Base-by-base conservation (phyloP, 2,797 vertebrate species). In the Falco columbarius region DNA sequence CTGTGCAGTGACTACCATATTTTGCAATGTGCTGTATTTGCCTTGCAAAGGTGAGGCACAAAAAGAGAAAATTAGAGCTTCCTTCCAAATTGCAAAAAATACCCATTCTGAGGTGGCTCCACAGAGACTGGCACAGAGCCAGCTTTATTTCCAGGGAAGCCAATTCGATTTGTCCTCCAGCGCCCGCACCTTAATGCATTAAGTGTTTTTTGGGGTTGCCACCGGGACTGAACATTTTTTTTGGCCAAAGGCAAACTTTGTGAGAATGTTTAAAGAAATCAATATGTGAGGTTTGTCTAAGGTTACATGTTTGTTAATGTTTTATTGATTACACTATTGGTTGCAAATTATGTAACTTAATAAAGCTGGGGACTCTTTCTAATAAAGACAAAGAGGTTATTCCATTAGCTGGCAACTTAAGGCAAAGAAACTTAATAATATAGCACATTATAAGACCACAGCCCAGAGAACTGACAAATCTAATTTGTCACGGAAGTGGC, bases 321-420 rank as follows among this genome's bases (percentile, higher is more conserved):
- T 97, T 97, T 98, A 98, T 98, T 98, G 97, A 98, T 98, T 97
- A 95, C 32, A 0, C 71, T 96, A 96, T 96, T 94, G 96, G 96
- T 96, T 97, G 91, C 96, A 97, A 97, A 98, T 98, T 97, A 97
- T 94, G 93, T 98, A 98, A 98, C 96, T 97, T 98, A 97, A 98
- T 98, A 98, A 97, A 98, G 73, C 93, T 87, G 34, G 81, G 91
- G 96, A 61, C 73, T 95, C 95, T 92, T 96, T 96, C 85, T 94
- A 95, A 89, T 96, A 95, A 96, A 97, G 93, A 97, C 93, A 95
- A 94, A 94, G 81, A 95, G 95, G 95, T 97, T 97, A 97, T 97
- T 97, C 97, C 95, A 97, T 98, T 97, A 98, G 93, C 95, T 95
- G 76, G 76, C 90, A 97, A 94, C 94, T 97, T 97, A 97, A 96